A percentile compares a stretch with the other conserved stretches of the same genome.
These are phyloP conservation scores for Perca flavescens DNA, from an alignment of 2,113 vertebrate genomes.

Conservation along the genomic window DNA sequence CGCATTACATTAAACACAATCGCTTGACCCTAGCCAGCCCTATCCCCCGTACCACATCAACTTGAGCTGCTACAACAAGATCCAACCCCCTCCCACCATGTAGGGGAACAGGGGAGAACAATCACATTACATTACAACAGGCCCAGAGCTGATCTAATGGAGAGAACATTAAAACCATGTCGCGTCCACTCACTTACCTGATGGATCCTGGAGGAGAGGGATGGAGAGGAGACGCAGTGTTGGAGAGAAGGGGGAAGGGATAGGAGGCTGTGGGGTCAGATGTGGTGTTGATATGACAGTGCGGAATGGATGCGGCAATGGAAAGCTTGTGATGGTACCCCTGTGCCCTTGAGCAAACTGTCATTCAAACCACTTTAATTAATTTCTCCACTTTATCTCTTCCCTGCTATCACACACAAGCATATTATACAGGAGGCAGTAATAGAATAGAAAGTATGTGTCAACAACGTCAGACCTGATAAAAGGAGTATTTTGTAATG, in stretches of 20 bases:
- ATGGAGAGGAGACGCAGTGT: conserved; percentile 27
- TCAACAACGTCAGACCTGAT: conserved; percentile 62
- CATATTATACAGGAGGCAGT: conserved; percentile 48
- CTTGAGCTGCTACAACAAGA: conserved; percentile 60
- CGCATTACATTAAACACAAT: conserved; percentile 82
- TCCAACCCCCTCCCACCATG: conserved; percentile 66
- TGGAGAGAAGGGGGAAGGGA: conserved; percentile 43
- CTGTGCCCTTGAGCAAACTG: conserved; percentile 84
- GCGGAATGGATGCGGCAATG: conserved; percentile 42
- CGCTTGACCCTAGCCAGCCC: conserved; percentile 74
- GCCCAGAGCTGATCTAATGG: conserved; percentile 76
- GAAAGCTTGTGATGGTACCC: conserved; percentile 62
- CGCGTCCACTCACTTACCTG: conserved; percentile 78
- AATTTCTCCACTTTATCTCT: conserved; percentile 71
- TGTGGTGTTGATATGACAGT: conserved; percentile 58
- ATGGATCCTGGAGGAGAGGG: conserved; percentile 67
- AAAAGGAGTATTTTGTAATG: conserved; percentile 45
- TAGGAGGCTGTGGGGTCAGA: conserved; percentile 44
- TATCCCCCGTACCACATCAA: conserved; percentile 61
- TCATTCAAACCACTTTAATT: conserved; percentile 86
- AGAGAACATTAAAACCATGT: conserved; percentile 82
- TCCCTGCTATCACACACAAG: conserved; percentile 57
- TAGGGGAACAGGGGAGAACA: conserved; percentile 75
- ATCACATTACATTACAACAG: conserved; percentile 80
- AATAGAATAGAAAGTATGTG: conserved; percentile 46